A percentile compares a stretch with the other conserved stretches of the same genome.
phyloP scores from a whole-genome alignment of 2,797 vertebrate species.

The Limnodromus scolopaceus region DNA sequence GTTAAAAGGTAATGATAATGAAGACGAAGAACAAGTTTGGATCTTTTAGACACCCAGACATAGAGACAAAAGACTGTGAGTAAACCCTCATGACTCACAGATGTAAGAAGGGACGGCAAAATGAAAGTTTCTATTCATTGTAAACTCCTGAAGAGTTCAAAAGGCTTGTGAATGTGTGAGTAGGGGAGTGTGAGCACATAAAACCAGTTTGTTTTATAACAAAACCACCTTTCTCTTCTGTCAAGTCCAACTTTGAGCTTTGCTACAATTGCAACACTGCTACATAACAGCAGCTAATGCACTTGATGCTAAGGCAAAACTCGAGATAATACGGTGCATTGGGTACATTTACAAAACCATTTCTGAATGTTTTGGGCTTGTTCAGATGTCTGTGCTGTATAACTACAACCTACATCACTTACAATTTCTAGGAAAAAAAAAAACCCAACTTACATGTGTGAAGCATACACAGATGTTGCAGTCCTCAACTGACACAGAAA shows the following conservation, averaged over 20 bases:
- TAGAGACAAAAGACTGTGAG: not conserved
- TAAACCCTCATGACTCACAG: not conserved
- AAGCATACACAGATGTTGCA: not conserved
- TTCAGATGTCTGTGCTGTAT: not conserved
- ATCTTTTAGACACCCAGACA: not conserved
- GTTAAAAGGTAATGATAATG: not conserved
- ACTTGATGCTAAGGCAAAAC: not conserved
- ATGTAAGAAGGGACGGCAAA: not conserved
- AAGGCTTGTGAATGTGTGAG: not conserved
- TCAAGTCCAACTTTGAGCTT: not conserved
- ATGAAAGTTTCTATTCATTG: not conserved
- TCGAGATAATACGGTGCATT: not conserved
- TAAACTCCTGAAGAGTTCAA: not conserved
- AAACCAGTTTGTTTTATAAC: not conserved
- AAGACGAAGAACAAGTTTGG: not conserved
- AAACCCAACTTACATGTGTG: not conserved
- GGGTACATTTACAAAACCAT: not conserved
- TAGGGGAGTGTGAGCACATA: not conserved
- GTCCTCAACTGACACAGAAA: not conserved
- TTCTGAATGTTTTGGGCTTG: not conserved
- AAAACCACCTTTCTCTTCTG: not conserved
- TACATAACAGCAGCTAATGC: not conserved
- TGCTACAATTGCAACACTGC: not conserved
- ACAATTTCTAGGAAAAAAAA: not conserved
- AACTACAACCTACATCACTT: not conserved